Conservation (phyloP, 2,113 vertebrate genomes). For the Ivindomyrus marchei region DNA sequence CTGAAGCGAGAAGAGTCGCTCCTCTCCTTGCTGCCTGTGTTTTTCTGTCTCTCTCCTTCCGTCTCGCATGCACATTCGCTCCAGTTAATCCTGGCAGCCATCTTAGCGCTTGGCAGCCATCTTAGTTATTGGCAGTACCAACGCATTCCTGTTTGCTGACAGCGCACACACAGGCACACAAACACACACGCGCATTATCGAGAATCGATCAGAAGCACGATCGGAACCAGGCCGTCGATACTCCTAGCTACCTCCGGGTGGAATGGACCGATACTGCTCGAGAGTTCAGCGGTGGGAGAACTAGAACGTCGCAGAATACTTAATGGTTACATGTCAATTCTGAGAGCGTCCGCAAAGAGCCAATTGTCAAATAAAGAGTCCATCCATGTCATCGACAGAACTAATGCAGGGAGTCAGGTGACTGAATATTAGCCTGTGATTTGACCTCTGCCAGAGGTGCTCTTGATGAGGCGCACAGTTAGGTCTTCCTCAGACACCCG, state of each 20-base stretch:
- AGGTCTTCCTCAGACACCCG: background rate
- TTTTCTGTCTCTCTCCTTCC: slow-evolving; percentile 36
- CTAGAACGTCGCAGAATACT: background rate
- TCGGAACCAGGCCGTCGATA: background rate
- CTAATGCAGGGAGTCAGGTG: background rate
- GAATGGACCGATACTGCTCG: background rate
- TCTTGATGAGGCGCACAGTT: background rate
- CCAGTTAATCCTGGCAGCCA: slow-evolving; percentile 82
- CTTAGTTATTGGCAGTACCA: slow-evolving; percentile 76
- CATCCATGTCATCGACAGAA: background rate
- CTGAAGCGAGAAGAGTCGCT: slow-evolving; percentile 15
- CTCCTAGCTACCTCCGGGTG: background rate
- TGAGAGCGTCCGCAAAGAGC: background rate
- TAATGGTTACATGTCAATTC: background rate
- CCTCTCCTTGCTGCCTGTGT: slow-evolving; percentile 31
- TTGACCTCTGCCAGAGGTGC: background rate
- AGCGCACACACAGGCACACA: slow-evolving; percentile 32
- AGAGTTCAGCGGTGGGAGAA: background rate
- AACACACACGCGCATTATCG: background rate
- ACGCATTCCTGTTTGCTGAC: slow-evolving; percentile 66
- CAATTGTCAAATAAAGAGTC: background rate
- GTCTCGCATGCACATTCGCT: slow-evolving; percentile 48
- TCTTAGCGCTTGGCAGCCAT: slow-evolving; percentile 94
- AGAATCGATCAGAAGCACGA: background rate
- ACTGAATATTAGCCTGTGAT: background rate